Conservation (phyloP, 2,113 vertebrate genomes). For the Crypturellus undulatus region DNA sequence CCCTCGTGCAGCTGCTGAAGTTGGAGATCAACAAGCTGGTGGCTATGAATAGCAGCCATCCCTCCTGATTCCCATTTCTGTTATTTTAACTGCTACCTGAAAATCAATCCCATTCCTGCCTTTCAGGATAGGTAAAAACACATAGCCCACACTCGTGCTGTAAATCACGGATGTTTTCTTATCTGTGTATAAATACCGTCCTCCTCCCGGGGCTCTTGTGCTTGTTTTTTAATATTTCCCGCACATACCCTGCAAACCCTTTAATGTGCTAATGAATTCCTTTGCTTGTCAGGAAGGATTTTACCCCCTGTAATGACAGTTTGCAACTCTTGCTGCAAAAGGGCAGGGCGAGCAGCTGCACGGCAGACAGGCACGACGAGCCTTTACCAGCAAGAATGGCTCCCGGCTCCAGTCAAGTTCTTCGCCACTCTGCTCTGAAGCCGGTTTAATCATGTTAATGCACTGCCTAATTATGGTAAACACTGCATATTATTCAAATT, state of each 20-base stretch:
- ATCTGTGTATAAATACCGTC: neutral
- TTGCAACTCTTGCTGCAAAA: conserved; percentile 23
- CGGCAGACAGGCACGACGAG: neutral
- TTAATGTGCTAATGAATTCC: conserved; percentile 60
- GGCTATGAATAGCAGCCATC: conserved; percentile 13
- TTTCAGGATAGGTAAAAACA: neutral
- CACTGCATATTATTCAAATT: conserved; percentile 68
- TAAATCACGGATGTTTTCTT: neutral
- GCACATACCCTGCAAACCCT: neutral
- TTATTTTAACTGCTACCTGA: neutral
- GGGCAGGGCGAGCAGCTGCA: conserved; percentile 39
- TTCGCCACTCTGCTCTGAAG: conserved; percentile 34
- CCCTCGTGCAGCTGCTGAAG: conserved; percentile 20
- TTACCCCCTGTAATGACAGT: conserved; percentile 53
- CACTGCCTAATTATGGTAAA: conserved; percentile 74
- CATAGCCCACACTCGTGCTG: rapidly evolving
- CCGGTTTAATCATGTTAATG: conserved; percentile 69
- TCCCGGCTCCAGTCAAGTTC: neutral
- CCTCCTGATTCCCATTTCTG: neutral
- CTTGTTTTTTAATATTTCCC: conserved; percentile 21
- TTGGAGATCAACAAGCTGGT: conserved; percentile 32
- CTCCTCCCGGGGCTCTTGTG: neutral
- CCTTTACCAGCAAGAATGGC: neutral
- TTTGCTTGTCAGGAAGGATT: conserved; percentile 61
- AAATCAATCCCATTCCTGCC: neutral